Evolutionary conservation across 1,140 invertebrate genomes (phyloP).

Genomic region (Dreissena rostriformis): DNA sequence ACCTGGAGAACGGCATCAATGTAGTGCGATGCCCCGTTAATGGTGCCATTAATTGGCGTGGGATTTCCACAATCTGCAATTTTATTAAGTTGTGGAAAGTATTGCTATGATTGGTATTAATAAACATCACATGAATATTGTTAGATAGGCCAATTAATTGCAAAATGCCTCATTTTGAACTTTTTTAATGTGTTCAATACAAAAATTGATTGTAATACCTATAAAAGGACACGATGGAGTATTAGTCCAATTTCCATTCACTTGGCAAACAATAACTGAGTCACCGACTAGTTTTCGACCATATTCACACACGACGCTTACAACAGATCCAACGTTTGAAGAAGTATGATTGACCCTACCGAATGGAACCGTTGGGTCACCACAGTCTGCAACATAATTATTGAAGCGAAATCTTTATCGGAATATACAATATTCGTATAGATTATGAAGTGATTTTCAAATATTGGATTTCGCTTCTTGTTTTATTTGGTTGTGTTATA

Average conservation of each 20-base stretch:
- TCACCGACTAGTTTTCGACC: not conserved
- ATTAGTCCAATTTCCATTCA: not conserved
- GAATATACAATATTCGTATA: too few relatives aligned
- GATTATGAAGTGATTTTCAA: too few relatives aligned
- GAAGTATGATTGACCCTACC: not conserved
- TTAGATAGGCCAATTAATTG: too few relatives aligned
- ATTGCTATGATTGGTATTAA: too few relatives aligned
- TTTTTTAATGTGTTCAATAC: not conserved
- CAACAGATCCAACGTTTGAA: not conserved
- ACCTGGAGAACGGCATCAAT: too few relatives aligned
- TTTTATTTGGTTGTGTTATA: too few relatives aligned
- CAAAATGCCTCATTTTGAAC: not conserved
- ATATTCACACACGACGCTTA: not conserved
- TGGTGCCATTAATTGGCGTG: too few relatives aligned
- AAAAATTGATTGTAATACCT: not conserved
- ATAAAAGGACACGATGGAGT: not conserved
- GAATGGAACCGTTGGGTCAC: not conserved
- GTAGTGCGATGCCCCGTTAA: too few relatives aligned
- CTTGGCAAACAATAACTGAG: not conserved
- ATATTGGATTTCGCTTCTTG: not conserved
- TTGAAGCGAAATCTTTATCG: not conserved
- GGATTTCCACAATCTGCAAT: too few relatives aligned
- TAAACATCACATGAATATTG: too few relatives aligned
- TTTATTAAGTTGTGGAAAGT: too few relatives aligned
- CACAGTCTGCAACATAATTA: constrained; percentile 1